Conservation (phyloP, 1,140 invertebrate species). For the Eumaeus atala region DNA sequence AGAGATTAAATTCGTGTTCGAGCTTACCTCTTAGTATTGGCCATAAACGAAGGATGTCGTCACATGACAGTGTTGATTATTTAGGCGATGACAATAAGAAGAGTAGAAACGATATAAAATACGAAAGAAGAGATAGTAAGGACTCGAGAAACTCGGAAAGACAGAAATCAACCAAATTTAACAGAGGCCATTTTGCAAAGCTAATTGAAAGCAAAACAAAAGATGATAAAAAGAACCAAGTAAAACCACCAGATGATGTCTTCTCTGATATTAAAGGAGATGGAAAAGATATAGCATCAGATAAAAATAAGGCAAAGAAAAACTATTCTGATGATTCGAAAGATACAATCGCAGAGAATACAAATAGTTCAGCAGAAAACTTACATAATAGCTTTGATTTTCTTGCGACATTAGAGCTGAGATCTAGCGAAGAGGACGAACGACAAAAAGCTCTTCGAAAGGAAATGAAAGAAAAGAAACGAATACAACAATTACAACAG, state of each 20-base stretch:
- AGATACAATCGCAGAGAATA: conserved; percentile 32
- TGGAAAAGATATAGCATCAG: conserved; percentile 35
- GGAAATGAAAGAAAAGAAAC: conserved; percentile 75
- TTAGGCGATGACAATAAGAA: conserved; percentile 82
- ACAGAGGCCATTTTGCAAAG: conserved; percentile 69
- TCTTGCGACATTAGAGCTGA: conserved; percentile 76
- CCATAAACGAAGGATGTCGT: conserved; percentile 83
- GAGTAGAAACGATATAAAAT: conserved; percentile 77
- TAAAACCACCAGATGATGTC: conserved; percentile 61
- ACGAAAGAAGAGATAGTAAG: conserved; percentile 83
- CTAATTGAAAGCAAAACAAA: conserved; percentile 74
- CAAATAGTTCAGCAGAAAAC: conserved; percentile 34
- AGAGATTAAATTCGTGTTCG: conserved; percentile 74
- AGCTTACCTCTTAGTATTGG: conserved; percentile 79
- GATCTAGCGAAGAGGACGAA: conserved; percentile 75
- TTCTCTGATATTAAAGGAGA: conserved; percentile 47
- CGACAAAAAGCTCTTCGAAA: conserved; percentile 72
- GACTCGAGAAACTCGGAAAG: conserved; percentile 74
- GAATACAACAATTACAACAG: conserved; percentile 70
- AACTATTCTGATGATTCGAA: conserved; percentile 33
- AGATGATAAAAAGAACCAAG: conserved; percentile 73
- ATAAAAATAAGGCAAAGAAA: conserved; percentile 42
- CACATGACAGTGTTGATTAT: conserved; percentile 81
- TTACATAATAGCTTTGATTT: conserved; percentile 78
- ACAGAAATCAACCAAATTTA: conserved; percentile 71